A percentile compares a stretch with the other conserved stretches of the same genome.
phyloP scores from a whole-genome alignment of 2,888 invertebrate species.

The Limnephilus marmoratus region DNA sequence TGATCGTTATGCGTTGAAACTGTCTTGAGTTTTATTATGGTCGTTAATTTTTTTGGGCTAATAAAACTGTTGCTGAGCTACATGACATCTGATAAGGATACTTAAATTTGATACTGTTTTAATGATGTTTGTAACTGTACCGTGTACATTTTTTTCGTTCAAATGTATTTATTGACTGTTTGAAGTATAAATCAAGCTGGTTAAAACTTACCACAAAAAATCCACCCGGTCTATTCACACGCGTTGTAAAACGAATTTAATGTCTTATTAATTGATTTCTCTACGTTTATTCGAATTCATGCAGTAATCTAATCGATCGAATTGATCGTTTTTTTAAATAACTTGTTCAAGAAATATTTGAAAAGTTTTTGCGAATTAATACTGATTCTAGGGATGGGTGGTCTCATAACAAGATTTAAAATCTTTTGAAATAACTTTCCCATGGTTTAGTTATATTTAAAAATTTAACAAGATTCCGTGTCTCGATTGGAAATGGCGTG shows the following conservation, averaged over 20 bases:
- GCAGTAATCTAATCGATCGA: not conserved
- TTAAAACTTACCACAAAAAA: conserved; percentile 21
- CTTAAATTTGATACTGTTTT: conserved; percentile 45
- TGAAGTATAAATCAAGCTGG: conserved; percentile 40
- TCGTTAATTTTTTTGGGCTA: conserved; percentile 42
- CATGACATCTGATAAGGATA: conserved; percentile 49
- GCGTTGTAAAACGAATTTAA: conserved; percentile 2
- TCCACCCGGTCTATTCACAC: not conserved
- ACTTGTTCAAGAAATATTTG: not conserved
- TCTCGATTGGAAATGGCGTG: conserved; percentile 19
- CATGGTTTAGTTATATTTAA: not conserved
- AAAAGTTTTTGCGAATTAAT: not conserved
- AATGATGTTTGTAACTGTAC: conserved; percentile 39
- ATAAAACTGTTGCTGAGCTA: conserved; percentile 43
- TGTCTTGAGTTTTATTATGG: conserved; percentile 15
- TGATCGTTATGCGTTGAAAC: conserved; percentile 16
- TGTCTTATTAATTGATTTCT: conserved; percentile 2
- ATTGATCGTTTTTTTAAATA: not conserved
- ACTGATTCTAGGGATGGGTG: not conserved
- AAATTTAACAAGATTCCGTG: not conserved
- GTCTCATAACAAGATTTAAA: not conserved
- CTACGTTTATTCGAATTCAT: not conserved
- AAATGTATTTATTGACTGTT: conserved; percentile 37
- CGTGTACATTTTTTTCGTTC: conserved; percentile 31
- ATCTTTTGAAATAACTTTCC: not conserved